Base-by-base conservation (phyloP, 1,140 invertebrate genomes). In the Diorhabda carinulata region DNA sequence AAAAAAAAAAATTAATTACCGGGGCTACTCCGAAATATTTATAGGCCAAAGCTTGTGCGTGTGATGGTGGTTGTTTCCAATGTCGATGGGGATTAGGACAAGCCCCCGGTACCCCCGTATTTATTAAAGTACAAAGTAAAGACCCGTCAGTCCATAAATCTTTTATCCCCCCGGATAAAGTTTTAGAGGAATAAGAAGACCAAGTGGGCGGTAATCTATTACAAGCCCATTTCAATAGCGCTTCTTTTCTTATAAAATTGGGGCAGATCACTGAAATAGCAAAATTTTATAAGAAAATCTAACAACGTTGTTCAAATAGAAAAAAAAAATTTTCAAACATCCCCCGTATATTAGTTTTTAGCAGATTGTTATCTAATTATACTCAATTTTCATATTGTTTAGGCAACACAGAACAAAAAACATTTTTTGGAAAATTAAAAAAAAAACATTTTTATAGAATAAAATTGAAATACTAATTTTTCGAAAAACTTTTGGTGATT, bases 11-110 rank as follows among this genome's bases (percentile, higher is more conserved):
- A 4, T 52, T 52, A 61, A n/a, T 82, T 76, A 87, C 86, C 74
- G 86, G 85, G 70, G 81, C 80, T 56, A 87, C 81, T 73, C 83
- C 83, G 71, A 87, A 80, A 77, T 86, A 86, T 73, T 85, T 83
- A 60, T 84, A 83, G 45, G 84, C 84, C 40, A 87, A 81, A 5
- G 81, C 79, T 76, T 87, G 86, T 10, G 84, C 86, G 72, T 87
- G 86, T 43, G 81, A 77, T 8, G 86, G 75, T 3, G 84, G 82
- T 43, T 84, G 81, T 41, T 79, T 80, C 52, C 81, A 82, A 7
- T 85, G 84, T 6, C 82, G 80, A 57, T 79, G 74, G 2, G 86
- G 84, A 9, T 85, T 85, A 2, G 81, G 78, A 76, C 86, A 87
- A 3, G 85, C 83, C 43, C 85, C 86, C 5, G 86, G 85, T 3